These are phyloP conservation scores for Phoeniculus purpureus DNA, from an alignment of 2,797 vertebrate species.

Conservation along the genomic window DNA sequence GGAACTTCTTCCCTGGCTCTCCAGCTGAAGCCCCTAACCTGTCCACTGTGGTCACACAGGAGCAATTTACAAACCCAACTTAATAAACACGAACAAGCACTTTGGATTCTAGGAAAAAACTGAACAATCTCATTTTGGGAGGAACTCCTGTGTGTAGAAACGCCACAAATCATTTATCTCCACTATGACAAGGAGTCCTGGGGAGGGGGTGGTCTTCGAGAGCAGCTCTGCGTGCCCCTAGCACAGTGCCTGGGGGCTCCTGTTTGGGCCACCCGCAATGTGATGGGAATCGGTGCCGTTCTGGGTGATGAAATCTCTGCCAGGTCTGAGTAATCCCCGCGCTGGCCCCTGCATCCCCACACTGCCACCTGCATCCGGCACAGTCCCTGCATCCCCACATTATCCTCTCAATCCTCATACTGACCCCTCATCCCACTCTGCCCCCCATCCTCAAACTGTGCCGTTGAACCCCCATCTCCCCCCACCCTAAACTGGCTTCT, in stretches of 20 bases:
- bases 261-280: not conserved
- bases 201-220: no score
- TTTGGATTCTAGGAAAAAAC: not conserved
- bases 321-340: conserved; percentile 30
- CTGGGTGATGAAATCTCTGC: conserved; percentile 60
- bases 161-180: not conserved
- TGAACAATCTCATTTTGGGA: not conserved
- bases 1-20: no score
- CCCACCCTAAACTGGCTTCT: not conserved
- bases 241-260: not conserved
- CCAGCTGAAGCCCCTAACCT: no score
- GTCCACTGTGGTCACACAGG: no score
- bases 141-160: not conserved
- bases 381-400: not conserved
- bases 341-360: conserved; percentile 2
- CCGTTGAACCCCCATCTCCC: not conserved
- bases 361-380: not conserved
- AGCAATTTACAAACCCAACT: not conserved
- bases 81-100: not conserved
- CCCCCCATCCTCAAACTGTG: not conserved
- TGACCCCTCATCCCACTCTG: not conserved
- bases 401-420: not conserved
- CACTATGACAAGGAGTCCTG: not conserved
- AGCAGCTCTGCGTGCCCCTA: not conserved
- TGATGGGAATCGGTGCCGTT: conserved; percentile 7